These are phyloP conservation scores for Dryococelus australis DNA, from an alignment of 2,888 invertebrate genomes.

Conservation along the genomic window DNA sequence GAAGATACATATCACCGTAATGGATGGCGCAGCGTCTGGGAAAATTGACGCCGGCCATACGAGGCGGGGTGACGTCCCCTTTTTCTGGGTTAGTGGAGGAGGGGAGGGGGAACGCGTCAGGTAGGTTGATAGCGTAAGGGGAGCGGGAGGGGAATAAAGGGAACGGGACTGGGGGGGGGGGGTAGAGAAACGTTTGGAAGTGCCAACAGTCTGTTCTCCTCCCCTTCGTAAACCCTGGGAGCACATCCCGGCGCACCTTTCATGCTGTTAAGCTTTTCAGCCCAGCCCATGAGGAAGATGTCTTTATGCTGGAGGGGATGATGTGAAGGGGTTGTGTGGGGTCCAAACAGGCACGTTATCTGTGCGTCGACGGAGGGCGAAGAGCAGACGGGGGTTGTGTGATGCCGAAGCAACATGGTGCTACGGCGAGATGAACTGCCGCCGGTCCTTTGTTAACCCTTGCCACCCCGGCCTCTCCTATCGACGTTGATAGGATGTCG, in stretches of 20 bases:
- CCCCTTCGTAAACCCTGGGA: not conserved
- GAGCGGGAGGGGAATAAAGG: not conserved
- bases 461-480: no score
- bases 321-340: not conserved
- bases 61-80: not conserved
- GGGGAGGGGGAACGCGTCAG: not conserved
- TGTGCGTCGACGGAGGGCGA: not conserved
- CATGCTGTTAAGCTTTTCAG: not conserved
- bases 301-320: not conserved
- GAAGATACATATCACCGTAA: slow-evolving; percentile 16
- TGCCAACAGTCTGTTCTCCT: not conserved
- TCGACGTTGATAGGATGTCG: no score
- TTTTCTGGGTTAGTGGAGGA: not conserved
- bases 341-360: not conserved
- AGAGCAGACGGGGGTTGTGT: not conserved
- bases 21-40: not conserved
- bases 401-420: not conserved
- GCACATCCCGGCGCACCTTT: not conserved
- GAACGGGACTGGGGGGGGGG: not conserved
- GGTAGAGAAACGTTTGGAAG: not conserved
- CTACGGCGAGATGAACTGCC: not conserved
- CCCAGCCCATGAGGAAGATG: not conserved
- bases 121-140: not conserved
- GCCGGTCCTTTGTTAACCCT: not conserved
- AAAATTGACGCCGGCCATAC: not conserved